Evolutionary conservation across 1,140 invertebrate genomes (phyloP).

Genomic region (Scaptomyza pallida): DNA sequence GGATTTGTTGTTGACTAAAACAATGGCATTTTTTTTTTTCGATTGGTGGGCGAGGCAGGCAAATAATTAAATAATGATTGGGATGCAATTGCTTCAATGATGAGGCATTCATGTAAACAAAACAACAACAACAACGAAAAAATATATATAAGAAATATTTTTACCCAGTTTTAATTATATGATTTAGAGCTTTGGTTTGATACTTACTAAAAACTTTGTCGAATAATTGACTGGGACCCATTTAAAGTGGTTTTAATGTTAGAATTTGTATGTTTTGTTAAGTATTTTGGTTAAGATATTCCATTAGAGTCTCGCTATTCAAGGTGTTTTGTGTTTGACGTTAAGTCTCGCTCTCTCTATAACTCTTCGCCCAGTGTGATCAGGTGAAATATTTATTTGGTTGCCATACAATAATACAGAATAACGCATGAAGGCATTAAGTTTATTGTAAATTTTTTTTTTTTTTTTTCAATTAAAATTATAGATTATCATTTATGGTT

Average conservation of each 20-base stretch:
- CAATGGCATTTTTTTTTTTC: background rate
- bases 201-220: no score
- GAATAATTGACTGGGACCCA: no score
- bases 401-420: constrained; percentile 42
- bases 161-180: background rate
- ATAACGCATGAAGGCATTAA: constrained; percentile 58
- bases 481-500: constrained; percentile 20
- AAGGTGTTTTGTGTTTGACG: no score
- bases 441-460: constrained; percentile 2
- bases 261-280: no score
- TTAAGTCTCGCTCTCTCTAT: no score
- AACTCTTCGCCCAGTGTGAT: background rate
- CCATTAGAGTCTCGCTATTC: no score
- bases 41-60: background rate
- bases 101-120: background rate
- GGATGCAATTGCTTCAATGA: background rate
- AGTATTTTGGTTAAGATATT: no score
- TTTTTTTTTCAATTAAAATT: constrained; percentile 15
- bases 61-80: background rate
- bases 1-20: background rate
- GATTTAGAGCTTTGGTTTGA: no score
- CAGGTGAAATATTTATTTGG: background rate
- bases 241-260: no score
- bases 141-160: no score
- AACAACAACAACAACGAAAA: no score